Conservation (phyloP, 2,113 vertebrate genomes). For the Eretmochelys imbricata region DNA sequence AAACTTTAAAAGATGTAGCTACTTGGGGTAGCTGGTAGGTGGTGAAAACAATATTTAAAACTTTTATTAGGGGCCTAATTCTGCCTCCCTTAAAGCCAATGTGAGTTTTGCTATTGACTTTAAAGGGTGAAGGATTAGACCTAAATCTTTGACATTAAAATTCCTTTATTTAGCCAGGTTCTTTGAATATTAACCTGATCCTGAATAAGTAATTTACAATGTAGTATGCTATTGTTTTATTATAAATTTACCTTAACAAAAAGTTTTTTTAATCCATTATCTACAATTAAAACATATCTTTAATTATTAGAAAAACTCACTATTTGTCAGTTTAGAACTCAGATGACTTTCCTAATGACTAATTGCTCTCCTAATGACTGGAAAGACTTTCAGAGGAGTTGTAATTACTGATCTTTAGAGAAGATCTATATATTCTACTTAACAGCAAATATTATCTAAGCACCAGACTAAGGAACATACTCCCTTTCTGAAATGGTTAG, state of each 20-base stretch:
- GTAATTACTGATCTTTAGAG: not conserved
- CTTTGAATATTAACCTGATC: too few species aligned
- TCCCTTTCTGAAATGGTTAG: not conserved
- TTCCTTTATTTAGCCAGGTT: not conserved
- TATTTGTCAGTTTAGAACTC: not conserved
- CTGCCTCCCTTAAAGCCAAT: not conserved
- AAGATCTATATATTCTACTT: not conserved
- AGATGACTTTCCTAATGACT: not conserved
- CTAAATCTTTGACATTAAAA: not conserved
- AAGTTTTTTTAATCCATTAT: too few species aligned
- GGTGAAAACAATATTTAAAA: not conserved
- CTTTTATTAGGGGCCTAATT: not conserved
- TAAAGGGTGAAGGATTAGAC: not conserved
- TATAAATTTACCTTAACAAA: not conserved
- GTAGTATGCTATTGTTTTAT: too few species aligned
- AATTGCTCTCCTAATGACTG: not conserved
- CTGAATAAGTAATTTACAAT: too few species aligned
- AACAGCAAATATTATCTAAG: not conserved
- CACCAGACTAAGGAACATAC: not conserved
- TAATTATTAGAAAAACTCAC: not conserved
- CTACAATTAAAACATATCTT: not conserved
- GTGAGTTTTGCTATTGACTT: not conserved
- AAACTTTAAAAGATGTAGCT: not conserved
- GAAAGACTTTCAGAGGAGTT: not conserved
- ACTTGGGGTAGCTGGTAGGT: not conserved